Evolutionary conservation across 2,888 invertebrate species (phyloP), one percentile per base, ranked within the genome.

Genomic region (Drosophila nr. perissopoda): DNA sequence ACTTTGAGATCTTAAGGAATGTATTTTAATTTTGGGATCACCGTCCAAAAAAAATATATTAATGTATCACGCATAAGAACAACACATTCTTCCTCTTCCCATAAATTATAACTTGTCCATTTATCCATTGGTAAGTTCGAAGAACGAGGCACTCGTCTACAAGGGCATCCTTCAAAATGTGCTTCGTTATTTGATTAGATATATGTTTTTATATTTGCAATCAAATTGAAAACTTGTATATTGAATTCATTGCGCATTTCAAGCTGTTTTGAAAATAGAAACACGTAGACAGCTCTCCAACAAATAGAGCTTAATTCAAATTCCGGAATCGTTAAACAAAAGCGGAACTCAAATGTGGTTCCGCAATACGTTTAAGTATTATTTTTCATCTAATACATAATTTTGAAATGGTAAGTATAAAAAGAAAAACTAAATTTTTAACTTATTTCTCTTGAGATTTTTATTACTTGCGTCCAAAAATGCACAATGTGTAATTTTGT

Each of bases 391-490:
- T 25, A 46, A 25, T 25, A 46, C 7, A 3, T 2, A 10, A 29
- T 36, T 34, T 34, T 0, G 8, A 29, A 31, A 18, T 52, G 18
- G 51, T 49, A 27, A 0, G n/a, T 16, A 27, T 6, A n/a, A 29
- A 21, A 10, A 40, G 16, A 21, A n/a, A 29, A 57, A 40, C 3
- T 3, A 42, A 36, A 29, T 42, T 53, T 64, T 58, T 4, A 71
- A 31, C 66, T 64, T 65, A 60, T 51, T 71, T 74, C 54, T 77
- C 57, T 60, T 72, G 52, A 78, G 75, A 72, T 81, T 81, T 74
- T 74, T 60, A 77, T 70, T 77, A 48, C 36, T 62, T 64, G 65
- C 54, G 68, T 67, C 67, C 74, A 70, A 76, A 70, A 77, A 65
- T 76, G 70, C 62, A 74, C 51, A 70, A 54, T 61, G 46, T 53